Percentiles rank a stretch among this genome's conserved stretches.
phyloP scores from a whole-genome alignment of 2,888 invertebrate species.

The Lochmaea capreae region DNA sequence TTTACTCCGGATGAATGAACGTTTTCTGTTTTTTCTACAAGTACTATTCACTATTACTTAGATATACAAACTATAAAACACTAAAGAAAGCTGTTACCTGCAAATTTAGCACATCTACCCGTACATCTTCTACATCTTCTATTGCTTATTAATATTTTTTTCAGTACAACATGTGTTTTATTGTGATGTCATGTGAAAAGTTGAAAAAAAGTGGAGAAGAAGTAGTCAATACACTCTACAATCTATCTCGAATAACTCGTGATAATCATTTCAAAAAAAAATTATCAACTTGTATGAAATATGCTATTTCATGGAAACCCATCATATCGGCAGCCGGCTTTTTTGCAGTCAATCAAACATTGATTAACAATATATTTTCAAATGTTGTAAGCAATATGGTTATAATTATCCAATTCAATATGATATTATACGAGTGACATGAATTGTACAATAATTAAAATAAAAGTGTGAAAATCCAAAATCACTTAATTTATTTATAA shows the following conservation, averaged over 20 bases:
- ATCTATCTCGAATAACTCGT: not conserved
- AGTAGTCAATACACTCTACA: not conserved
- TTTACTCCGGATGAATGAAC: too few relatives aligned
- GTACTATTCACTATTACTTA: too few relatives aligned
- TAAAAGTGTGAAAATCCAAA: not conserved
- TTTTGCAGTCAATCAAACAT: not conserved
- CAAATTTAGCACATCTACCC: too few relatives aligned
- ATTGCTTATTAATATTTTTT: too few relatives aligned
- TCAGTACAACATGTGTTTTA: not conserved
- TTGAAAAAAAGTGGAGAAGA: conserved; percentile 13
- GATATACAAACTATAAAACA: too few relatives aligned
- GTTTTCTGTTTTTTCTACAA: too few relatives aligned
- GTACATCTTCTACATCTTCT: too few relatives aligned
- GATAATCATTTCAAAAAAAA: not conserved
- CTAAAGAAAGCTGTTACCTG: too few relatives aligned
- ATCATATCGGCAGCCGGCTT: not conserved
- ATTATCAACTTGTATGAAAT: not conserved
- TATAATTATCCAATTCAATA: not conserved
- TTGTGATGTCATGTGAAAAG: not conserved
- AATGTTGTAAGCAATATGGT: not conserved
- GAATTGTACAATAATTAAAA: not conserved
- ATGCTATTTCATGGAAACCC: not conserved
- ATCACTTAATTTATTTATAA: not conserved
- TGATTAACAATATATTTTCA: not conserved
- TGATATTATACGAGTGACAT: not conserved